Percentiles rank a stretch among this genome's conserved stretches.
These are phyloP conservation scores for Stenichneumon culpator DNA, from an alignment of 2,888 invertebrate species.

Conservation along the genomic window DNA sequence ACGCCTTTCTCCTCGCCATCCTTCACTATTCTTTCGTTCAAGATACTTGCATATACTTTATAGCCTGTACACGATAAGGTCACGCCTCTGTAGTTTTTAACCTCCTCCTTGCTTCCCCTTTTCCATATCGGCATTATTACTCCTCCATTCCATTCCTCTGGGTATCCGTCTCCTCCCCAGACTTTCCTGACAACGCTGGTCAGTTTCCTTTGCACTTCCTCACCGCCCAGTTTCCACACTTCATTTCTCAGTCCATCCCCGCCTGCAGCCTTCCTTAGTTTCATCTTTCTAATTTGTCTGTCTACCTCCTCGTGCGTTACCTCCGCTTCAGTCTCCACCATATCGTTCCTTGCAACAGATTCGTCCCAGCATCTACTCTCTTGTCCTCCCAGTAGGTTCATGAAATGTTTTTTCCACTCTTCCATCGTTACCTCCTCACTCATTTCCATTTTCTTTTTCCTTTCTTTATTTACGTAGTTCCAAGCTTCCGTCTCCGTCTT, in stretches of 20 bases:
- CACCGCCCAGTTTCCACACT: constrained; percentile 4
- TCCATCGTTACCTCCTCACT: not conserved
- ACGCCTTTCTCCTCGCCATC: constrained; percentile 39
- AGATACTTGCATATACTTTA: not conserved
- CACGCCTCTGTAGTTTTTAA: constrained; percentile 66
- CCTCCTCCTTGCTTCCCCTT: constrained; percentile 52
- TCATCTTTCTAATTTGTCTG: not conserved
- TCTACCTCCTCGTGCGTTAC: not conserved
- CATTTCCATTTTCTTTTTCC: not conserved
- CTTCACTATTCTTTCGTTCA: not conserved
- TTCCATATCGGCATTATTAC: constrained; percentile 64
- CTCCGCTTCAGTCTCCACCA: not conserved
- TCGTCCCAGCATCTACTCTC: not conserved
- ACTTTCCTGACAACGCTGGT: not conserved
- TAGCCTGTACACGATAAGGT: not conserved
- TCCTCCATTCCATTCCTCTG: constrained; percentile 66
- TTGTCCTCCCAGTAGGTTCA: constrained; percentile 5
- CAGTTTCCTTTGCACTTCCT: not conserved
- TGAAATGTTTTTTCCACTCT: constrained; percentile 15
- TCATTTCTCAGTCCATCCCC: not conserved
- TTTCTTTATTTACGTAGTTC: constrained; percentile 1
- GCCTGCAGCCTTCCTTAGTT: not conserved
- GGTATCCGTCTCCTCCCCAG: constrained; percentile 59
- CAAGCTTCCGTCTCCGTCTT: constrained; percentile 4
- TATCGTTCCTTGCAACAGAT: not conserved